Base-by-base conservation (phyloP, 2,888 invertebrate genomes). In the Drosophila ochracea region DNA sequence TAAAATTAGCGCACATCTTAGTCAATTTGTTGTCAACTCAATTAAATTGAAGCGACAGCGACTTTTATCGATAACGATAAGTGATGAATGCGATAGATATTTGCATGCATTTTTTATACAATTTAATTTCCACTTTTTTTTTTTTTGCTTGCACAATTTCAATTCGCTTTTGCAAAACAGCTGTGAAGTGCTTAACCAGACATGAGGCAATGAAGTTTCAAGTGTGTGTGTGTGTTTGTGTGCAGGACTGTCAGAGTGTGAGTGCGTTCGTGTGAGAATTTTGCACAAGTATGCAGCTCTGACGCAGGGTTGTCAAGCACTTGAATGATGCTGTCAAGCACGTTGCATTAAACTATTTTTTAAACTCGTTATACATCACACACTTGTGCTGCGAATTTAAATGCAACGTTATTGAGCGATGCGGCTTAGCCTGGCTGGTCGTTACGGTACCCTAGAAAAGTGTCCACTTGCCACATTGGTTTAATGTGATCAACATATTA, bases 141-240 rank as follows among this genome's bases (percentile, higher is more conserved):
- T 10, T 11, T 21, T 43, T 21, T 21, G 16, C 35, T 13, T 35
- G 47, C 35, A 30, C 67, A 66, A 68, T 83, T 81, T 61, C 64
- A 72, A 62, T 83, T 80, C 49, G 69, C 41, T 73, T 68, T 69
- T 54, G 49, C 62, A 80, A 69, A 76, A 82, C 73, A 67, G 60
- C 67, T 76, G 79, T 83, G 73, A 84, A 83, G 83, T 87, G 71
- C 52, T 41, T 64, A 47, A 64, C 41, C 88, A 87, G 84, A 87
- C 82, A 78, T 66, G 54, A 43, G 50, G 60, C 54, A 72, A 82
- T 73, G 62, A 74, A 68, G 80, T 68, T 82, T 88, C 80, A 71
- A 83, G 80, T 74, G 73, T 33, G 80, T 74, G 73, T 63, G 80
- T 28, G 28, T 28, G 37, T 43, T 37, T 47, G n/a, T 39, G 16